These are phyloP conservation scores for Trichomycterus rosablanca DNA, from an alignment of 2,113 vertebrate genomes.

Conservation along the genomic window DNA sequence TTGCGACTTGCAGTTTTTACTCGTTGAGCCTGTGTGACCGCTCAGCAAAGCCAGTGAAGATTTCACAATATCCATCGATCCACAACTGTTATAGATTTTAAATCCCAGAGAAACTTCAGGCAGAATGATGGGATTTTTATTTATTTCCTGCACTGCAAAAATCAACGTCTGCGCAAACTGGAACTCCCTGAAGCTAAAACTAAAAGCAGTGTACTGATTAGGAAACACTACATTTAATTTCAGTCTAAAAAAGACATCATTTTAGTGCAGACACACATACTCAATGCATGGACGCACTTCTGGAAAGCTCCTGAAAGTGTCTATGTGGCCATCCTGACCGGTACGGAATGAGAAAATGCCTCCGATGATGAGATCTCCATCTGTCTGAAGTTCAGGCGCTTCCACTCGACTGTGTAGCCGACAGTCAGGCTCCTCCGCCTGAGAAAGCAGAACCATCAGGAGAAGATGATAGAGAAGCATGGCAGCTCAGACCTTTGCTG, in stretches of 20 bases:
- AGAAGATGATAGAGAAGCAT: conserved; percentile 41
- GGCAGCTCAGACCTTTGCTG: neutral
- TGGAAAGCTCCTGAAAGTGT: conserved; percentile 61
- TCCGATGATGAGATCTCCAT: conserved; percentile 65
- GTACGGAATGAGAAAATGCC: conserved; percentile 73
- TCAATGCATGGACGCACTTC: conserved; percentile 57
- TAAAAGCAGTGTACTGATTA: conserved; percentile 41
- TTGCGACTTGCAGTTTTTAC: conserved; percentile 50
- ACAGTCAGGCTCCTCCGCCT: conserved; percentile 48
- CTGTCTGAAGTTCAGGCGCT: conserved; percentile 55
- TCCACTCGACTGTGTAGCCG: conserved; percentile 40
- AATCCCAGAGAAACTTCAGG: conserved; percentile 62
- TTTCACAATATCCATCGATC: conserved; percentile 65
- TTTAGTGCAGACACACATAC: no score
- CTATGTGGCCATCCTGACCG: conserved; percentile 53
- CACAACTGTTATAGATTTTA: conserved; percentile 69
- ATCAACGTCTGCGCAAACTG: conserved; percentile 69
- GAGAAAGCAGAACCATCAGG: conserved; percentile 43
- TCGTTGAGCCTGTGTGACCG: conserved; percentile 46
- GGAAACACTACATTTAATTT: no score
- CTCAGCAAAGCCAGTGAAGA: conserved; percentile 62
- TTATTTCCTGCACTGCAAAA: conserved; percentile 72
- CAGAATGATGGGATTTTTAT: conserved; percentile 56
- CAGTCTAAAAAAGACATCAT: no score
- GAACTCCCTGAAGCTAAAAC: conserved; percentile 70